A percentile compares a stretch with the other conserved stretches of the same genome.
Evolutionary conservation across 1,140 invertebrate species (phyloP).

Genomic region (Antheraea mylitta): DNA sequence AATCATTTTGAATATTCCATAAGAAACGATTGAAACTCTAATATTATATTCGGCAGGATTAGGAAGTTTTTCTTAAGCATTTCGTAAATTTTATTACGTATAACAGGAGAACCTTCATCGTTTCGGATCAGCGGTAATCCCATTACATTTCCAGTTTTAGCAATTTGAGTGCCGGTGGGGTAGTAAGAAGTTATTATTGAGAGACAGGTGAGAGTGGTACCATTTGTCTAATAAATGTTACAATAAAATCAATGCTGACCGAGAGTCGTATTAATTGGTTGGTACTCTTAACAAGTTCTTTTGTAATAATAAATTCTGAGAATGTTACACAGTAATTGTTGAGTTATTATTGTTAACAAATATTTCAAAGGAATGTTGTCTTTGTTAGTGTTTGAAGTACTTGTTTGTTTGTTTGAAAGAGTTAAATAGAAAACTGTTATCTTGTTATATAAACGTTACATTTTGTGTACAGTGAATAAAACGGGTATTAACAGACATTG

Average conservation of each 20-base stretch:
- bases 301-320: background rate
- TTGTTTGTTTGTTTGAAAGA: no score
- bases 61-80: conserved; percentile 34
- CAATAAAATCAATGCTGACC: background rate
- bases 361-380: no score
- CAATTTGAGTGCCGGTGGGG: conserved; percentile 35
- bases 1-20: background rate
- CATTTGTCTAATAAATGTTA: background rate
- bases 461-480: no score
- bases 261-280: background rate
- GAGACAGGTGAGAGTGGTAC: conserved; percentile 35
- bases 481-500: no score
- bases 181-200: conserved; percentile 48
- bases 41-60: conserved; percentile 15
- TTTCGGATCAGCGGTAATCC: conserved; percentile 53
- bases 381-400: no score
- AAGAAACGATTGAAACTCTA: background rate
- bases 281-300: background rate
- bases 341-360: no score
- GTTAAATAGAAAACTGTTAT: no score
- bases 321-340: no score
- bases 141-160: conserved; percentile 51
- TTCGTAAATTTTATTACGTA: conserved; percentile 48
- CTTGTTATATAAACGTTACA: no score
- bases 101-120: conserved; percentile 41